Base-by-base conservation (phyloP, 2,113 vertebrate species). In the Semnornis frantzii region DNA sequence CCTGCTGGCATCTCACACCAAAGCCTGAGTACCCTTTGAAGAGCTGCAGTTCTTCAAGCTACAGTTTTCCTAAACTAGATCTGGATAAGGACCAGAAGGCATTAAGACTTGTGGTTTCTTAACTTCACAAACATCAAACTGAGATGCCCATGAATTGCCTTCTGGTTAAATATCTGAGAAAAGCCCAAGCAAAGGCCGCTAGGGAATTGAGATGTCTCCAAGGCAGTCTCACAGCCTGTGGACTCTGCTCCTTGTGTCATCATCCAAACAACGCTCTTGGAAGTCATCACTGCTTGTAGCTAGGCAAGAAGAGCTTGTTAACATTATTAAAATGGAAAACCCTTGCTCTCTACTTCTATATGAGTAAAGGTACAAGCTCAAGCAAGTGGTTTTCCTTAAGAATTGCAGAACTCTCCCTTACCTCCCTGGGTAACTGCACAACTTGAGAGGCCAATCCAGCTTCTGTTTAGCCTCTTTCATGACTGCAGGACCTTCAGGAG, bases 1-100 rank as follows among this genome's bases (percentile, higher is more conserved):
- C 69, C 31, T 8, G 7, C 58, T 69, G 73, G 57, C 30, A 8
- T 24, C 25, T 55, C 55, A 12, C 0, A 0, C 63, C 18, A 27
- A 58, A 55, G 6, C 12, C 23, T 0, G 0, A 39, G 58, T 33
- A 54, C 21, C 46, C 62, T 73, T 55, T 2, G 0, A n/a, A 42
- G 57, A 31, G 19, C 31, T 17, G 13, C 5, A 52, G 75, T 70
- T 72, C 46, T 50, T 75, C 82, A 55, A 58, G 59, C 30, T 52
- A 46, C 23, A 23, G 9, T 58, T 91, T 48, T 80, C 48, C 54
- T 52, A 39, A 89, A 20, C 12, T 33, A 54, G 16, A 57, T 30
- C 39, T 91, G 60, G 62, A 39, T 31, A 46, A 79, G 8, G 5
- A 20, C 57, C 72, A 76, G 44, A 6, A 18, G 14, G 8, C 48